A percentile compares a stretch with the other conserved stretches of the same genome.
These are phyloP conservation scores for Pogoniulus pusillus DNA, from an alignment of 2,797 vertebrate genomes.

Conservation along the genomic window DNA sequence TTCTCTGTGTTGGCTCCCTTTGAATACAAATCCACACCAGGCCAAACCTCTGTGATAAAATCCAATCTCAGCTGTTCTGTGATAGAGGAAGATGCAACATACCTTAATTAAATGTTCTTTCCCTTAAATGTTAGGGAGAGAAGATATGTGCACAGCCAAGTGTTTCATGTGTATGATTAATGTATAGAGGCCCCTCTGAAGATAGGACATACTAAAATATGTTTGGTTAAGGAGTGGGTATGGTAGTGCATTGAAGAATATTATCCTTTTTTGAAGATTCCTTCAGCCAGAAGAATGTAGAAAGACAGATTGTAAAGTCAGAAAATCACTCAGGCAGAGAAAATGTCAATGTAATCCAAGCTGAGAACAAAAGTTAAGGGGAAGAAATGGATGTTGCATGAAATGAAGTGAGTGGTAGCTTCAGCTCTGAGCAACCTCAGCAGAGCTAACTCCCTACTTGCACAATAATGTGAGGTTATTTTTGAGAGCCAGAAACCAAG, in stretches of 20 bases:
- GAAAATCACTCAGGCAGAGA: background rate
- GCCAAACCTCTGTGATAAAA: background rate
- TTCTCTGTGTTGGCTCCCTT: background rate
- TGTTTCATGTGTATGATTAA: background rate
- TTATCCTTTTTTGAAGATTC: background rate
- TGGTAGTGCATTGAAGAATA: background rate
- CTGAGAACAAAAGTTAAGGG: background rate
- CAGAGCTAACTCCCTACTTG: background rate
- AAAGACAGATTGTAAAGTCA: background rate
- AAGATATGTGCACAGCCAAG: background rate
- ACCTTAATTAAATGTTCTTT: background rate
- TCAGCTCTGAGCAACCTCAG: background rate
- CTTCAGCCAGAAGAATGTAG: background rate
- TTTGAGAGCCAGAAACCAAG: background rate
- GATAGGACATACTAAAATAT: background rate
- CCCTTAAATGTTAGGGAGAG: background rate
- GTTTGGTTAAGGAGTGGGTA: background rate
- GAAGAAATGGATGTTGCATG: background rate
- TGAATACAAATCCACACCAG: background rate
- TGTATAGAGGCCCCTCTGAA: background rate
- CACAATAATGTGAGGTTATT: background rate
- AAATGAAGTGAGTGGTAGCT: background rate
- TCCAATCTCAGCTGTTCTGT: no score
- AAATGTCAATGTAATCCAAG: background rate
- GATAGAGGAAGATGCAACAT: no score